These are phyloP conservation scores for Labia minor DNA, from an alignment of 2,888 invertebrate species.

Conservation along the genomic window DNA sequence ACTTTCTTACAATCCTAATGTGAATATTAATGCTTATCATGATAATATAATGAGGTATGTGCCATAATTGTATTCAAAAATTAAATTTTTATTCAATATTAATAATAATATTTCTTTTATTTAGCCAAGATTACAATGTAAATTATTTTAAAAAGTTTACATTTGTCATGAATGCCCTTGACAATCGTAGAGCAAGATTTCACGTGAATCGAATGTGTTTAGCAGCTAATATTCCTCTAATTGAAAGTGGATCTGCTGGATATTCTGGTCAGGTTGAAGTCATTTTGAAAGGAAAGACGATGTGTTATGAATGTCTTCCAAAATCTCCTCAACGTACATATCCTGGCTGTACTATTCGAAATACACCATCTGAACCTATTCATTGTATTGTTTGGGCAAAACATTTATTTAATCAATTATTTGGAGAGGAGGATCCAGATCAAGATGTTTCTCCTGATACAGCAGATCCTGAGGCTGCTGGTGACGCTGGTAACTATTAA, in stretches of 20 bases:
- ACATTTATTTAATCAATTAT: constrained; percentile 94
- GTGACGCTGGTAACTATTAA: constrained; percentile 30
- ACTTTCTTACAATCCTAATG: constrained; percentile 74
- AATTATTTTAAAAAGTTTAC: constrained; percentile 85
- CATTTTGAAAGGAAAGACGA: constrained; percentile 74
- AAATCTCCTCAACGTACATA: constrained; percentile 84
- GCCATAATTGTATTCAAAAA: no score
- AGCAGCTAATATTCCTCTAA: constrained; percentile 82
- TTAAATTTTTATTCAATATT: background rate
- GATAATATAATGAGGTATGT: constrained; percentile 84
- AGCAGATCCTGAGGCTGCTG: constrained; percentile 84
- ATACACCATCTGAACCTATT: constrained; percentile 97
- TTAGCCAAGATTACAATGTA: constrained; percentile 76
- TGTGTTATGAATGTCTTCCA: constrained; percentile 94
- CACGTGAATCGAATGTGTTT: constrained; percentile 99
- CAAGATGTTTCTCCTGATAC: constrained; percentile 97
- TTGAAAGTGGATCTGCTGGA: constrained; percentile 96
- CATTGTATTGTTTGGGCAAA: constrained; percentile 99
- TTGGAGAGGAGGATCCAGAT: constrained; percentile 93
- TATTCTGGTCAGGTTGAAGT: constrained; percentile 93
- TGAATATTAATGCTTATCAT: constrained; percentile 79
- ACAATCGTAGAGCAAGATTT: constrained; percentile 90
- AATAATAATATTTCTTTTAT: constrained; percentile 36
- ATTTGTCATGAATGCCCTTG: constrained; percentile 90
- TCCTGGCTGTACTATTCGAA: constrained; percentile 97